Conservation (phyloP, 2,113 vertebrate species). For the Triplophysa siluroides region DNA sequence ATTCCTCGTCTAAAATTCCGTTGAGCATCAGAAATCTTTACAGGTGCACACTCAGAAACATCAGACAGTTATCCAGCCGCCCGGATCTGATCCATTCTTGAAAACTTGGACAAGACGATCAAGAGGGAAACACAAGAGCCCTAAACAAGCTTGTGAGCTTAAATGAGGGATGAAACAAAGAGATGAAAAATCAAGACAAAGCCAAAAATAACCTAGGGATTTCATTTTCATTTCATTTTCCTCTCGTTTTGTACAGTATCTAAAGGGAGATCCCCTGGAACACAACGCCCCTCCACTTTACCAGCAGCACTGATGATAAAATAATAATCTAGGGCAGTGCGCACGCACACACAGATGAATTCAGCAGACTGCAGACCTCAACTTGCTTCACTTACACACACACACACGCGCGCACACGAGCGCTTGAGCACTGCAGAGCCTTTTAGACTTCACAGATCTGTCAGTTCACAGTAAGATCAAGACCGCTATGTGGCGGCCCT, state of each 20-base stretch:
- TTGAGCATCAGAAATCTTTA: constrained; percentile 11
- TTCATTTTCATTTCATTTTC: constrained; percentile 23
- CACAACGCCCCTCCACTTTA: constrained; percentile 58
- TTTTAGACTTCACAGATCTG: constrained; percentile 52
- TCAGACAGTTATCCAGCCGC: not conserved
- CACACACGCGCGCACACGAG: constrained; percentile 26
- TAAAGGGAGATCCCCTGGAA: constrained; percentile 65
- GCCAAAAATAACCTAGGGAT: not conserved
- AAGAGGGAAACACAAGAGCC: not conserved
- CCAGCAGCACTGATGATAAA: constrained; percentile 64
- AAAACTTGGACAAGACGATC: constrained; percentile 29
- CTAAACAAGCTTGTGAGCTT: not conserved
- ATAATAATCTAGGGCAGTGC: constrained; percentile 76
- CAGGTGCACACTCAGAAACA: not conserved
- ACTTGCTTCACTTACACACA: constrained; percentile 25
- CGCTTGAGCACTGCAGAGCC: constrained; percentile 30
- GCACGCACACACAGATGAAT: constrained; percentile 29
- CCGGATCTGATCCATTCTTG: constrained; percentile 8
- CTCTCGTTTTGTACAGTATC: constrained; percentile 44
- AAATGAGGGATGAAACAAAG: not conserved
- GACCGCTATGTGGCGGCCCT: constrained; percentile 34
- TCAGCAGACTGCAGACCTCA: constrained; percentile 23
- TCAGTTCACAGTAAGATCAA: constrained; percentile 54
- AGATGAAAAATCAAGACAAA: constrained; percentile 4
- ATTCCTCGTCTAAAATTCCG: not conserved